phyloP scores from a whole-genome alignment of 2,113 vertebrate genomes.

The Tapirus terrestris region DNA sequence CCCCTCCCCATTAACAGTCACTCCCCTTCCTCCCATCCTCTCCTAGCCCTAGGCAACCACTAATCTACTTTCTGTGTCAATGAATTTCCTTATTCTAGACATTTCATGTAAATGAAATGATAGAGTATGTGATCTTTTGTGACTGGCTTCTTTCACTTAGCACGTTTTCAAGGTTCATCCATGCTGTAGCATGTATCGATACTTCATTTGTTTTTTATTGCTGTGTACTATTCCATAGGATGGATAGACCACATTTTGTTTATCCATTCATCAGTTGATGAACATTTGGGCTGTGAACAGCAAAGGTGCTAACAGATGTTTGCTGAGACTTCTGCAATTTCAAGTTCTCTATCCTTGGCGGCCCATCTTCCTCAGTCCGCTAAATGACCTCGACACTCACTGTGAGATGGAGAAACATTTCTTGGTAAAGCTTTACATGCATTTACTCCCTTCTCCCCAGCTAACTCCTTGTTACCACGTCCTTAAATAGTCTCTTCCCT shows the following conservation, averaged over 20 bases:
- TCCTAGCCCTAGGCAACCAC: neutral
- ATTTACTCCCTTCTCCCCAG: neutral
- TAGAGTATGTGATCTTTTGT: neutral
- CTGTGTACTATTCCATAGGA: neutral
- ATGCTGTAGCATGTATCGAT: neutral
- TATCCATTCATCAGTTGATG: too few species aligned
- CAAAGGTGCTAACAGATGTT: neutral
- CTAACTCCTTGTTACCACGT: neutral
- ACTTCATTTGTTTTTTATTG: neutral
- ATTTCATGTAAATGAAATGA: neutral
- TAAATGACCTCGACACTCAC: neutral
- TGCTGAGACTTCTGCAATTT: neutral
- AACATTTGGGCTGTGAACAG: neutral
- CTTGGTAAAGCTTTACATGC: neutral
- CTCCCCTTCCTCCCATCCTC: neutral
- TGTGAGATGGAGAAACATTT: neutral
- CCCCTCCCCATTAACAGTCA: neutral
- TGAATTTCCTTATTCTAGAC: neutral
- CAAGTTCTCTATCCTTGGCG: neutral
- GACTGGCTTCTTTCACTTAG: neutral
- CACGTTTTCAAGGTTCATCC: neutral
- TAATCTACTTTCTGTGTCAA: neutral
- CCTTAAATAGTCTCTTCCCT: neutral
- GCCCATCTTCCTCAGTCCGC: neutral
- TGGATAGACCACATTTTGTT: neutral